Evolutionary conservation across 2,888 invertebrate genomes (phyloP).

Genomic region (Cantharis rufa): DNA sequence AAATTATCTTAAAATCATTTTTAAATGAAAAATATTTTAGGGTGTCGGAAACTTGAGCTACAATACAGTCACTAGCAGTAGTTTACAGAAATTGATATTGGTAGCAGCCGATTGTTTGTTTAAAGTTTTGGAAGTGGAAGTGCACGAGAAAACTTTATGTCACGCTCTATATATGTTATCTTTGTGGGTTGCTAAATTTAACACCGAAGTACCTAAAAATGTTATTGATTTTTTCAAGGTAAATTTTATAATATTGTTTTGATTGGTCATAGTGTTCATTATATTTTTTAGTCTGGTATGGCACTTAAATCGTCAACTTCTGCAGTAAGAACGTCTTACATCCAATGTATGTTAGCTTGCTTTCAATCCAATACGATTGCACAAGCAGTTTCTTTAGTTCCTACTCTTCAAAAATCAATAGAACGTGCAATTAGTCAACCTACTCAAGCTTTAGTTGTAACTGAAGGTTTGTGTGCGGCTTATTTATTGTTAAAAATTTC

Average conservation of each 20-base stretch:
- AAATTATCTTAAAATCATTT: neutral
- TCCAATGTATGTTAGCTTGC: constrained; percentile 72
- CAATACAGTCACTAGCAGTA: constrained; percentile 66
- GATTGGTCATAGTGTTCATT: neutral
- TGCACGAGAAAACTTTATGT: constrained; percentile 88
- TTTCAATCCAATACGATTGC: constrained; percentile 61
- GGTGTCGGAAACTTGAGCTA: constrained; percentile 76
- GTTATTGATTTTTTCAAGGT: constrained; percentile 69
- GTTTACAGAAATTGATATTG: constrained; percentile 63
- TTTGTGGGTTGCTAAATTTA: constrained; percentile 74
- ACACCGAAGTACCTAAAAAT: constrained; percentile 66
- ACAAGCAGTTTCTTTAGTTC: constrained; percentile 59
- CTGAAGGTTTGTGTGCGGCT: constrained; percentile 73
- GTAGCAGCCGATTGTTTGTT: constrained; percentile 70
- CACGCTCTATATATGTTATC: constrained; percentile 80
- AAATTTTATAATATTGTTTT: constrained; percentile 3
- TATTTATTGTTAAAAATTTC: constrained; percentile 69
- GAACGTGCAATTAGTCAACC: constrained; percentile 78
- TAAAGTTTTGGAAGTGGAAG: constrained; percentile 83
- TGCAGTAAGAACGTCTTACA: constrained; percentile 76
- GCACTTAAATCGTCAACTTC: constrained; percentile 77
- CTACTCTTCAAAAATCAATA: constrained; percentile 71
- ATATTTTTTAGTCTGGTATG: constrained; percentile 67
- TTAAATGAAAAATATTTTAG: constrained; percentile 43
- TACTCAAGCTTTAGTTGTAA: constrained; percentile 68